Evolutionary conservation across 2,113 vertebrate genomes (phyloP).

Genomic region (Eulemur macaco): DNA sequence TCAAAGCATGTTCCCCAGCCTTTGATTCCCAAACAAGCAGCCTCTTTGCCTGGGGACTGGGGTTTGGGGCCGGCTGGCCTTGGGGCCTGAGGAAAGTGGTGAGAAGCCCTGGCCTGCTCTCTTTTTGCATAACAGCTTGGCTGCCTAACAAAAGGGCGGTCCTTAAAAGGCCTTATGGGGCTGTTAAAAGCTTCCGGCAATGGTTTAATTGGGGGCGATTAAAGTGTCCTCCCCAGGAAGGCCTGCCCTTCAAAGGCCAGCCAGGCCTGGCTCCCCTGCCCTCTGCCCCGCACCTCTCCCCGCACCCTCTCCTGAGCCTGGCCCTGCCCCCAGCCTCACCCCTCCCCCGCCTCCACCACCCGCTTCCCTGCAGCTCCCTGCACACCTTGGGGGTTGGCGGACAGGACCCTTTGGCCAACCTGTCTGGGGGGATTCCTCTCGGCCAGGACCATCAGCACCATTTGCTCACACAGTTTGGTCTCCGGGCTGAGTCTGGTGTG

Average conservation of each 20-base stretch:
- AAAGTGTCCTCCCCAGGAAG: conserved; percentile 72
- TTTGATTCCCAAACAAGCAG: conserved; percentile 65
- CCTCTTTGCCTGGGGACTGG: neutral
- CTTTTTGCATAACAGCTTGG: conserved; percentile 72
- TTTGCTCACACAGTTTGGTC: conserved; percentile 78
- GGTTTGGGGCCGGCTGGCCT: conserved; percentile 29
- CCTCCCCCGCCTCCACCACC: neutral
- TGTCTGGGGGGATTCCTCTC: conserved; percentile 61
- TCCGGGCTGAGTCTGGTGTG: neutral
- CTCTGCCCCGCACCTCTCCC: neutral
- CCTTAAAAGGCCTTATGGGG: conserved; percentile 70
- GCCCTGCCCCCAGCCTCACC: neutral
- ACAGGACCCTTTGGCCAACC: conserved; percentile 58
- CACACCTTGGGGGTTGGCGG: neutral
- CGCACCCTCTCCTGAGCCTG: neutral
- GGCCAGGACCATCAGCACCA: conserved; percentile 46
- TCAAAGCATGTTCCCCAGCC: conserved; percentile 65
- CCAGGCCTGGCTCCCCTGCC: conserved; percentile 1
- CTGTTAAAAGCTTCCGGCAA: conserved; percentile 78
- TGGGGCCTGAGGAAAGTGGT: conserved; percentile 40
- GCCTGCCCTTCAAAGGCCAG: conserved; percentile 72
- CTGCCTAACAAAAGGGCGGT: conserved; percentile 73
- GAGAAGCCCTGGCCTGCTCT: conserved; percentile 18
- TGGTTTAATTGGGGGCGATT: conserved; percentile 80
- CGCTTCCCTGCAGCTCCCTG: neutral